A percentile compares a stretch with the other conserved stretches of the same genome.
Evolutionary conservation across 2,888 invertebrate species (phyloP).

Genomic region (Salticus scenicus): DNA sequence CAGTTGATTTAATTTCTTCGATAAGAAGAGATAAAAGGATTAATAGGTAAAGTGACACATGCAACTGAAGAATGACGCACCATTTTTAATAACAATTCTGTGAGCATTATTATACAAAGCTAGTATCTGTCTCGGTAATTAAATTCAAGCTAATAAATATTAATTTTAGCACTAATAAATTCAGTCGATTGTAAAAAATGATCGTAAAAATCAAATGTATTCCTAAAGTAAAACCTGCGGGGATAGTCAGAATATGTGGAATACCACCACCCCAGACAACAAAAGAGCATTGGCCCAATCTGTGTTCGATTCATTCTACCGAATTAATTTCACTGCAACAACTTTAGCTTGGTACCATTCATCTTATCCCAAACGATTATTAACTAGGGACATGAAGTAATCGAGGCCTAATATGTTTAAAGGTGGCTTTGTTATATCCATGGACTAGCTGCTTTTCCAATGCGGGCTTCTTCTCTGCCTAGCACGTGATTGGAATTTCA

Average conservation of each 20-base stretch:
- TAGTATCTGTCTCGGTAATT: not conserved
- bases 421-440: not conserved
- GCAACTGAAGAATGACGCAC: not conserved
- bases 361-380: conserved; percentile 62
- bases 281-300: conserved; percentile 54
- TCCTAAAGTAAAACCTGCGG: not conserved
- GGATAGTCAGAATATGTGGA: not conserved
- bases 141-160: conserved; percentile 4
- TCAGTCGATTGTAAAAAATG: not conserved
- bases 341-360: conserved; percentile 37
- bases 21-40: too few relatives aligned
- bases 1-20: too few relatives aligned
- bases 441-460: not conserved
- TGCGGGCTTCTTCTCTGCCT: not conserved
- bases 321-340: conserved; percentile 56
- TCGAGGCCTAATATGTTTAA: conserved; percentile 47
- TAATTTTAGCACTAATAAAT: not conserved
- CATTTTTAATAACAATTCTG: not conserved
- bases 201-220: not conserved
- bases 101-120: not conserved
- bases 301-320: not conserved
- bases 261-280: conserved; percentile 35
- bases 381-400: conserved; percentile 59
- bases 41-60: too few relatives aligned
- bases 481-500: conserved; percentile 4